Percentiles rank a stretch among this genome's conserved stretches.
Evolutionary conservation across 2,797 vertebrate genomes (phyloP).

Genomic region (Aldrovandia affinis): DNA sequence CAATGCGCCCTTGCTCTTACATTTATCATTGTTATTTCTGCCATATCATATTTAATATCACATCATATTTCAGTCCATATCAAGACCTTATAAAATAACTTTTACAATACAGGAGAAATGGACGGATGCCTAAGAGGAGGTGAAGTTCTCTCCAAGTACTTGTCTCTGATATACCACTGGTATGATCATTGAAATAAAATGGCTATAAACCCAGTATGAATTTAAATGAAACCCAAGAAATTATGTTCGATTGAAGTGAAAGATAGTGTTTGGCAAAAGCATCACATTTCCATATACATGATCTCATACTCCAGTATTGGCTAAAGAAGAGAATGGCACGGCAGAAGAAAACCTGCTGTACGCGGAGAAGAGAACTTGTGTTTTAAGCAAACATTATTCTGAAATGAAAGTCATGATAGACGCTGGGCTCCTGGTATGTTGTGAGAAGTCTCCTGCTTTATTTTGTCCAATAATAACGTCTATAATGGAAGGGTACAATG

Average conservation of each 20-base stretch:
- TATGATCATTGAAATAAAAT: not conserved
- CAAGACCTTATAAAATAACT: not conserved
- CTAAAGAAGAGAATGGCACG: not conserved
- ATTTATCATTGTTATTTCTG: not conserved
- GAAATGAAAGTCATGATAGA: not conserved
- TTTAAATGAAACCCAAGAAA: too few relatives aligned
- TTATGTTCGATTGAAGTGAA: too few relatives aligned
- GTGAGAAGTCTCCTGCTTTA: not conserved
- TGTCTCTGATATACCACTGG: not conserved
- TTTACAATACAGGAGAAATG: not conserved
- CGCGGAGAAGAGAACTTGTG: not conserved
- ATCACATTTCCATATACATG: too few relatives aligned
- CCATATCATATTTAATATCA: not conserved
- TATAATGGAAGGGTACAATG: constrained; percentile 19
- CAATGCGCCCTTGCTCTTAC: constrained; percentile 9
- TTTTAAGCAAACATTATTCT: too few relatives aligned
- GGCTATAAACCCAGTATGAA: not conserved
- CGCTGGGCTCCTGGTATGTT: not conserved
- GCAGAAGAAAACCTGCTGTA: not conserved
- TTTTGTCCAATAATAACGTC: not conserved
- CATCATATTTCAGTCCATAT: not conserved
- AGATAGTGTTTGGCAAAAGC: too few relatives aligned
- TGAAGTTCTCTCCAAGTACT: not conserved
- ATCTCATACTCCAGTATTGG: not conserved
- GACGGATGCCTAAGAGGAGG: not conserved